Evolutionary conservation across 2,888 invertebrate genomes (phyloP), one percentile per base, ranked within the genome.

Genomic region (Gasteruption jaculator): DNA sequence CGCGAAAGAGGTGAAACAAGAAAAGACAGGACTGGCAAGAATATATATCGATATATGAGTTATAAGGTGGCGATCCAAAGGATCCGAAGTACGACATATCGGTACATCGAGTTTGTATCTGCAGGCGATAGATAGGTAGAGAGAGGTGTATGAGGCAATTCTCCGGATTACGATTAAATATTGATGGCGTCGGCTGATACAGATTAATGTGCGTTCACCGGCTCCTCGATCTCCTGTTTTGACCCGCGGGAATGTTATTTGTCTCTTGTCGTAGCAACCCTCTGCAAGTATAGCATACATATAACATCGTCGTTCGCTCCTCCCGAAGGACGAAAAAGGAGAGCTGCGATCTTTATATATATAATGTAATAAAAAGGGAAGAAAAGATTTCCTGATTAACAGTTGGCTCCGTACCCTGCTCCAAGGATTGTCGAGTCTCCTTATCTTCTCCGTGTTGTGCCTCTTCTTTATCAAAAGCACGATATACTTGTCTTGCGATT

Each of bases 121-220:
- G n/a, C n/a, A n/a, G n/a, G n/a, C n/a, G n/a, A n/a, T n/a, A n/a
- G n/a, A n/a, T n/a, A n/a, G n/a, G n/a, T n/a, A n/a, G n/a, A n/a
- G n/a, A n/a, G n/a, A 31, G 22, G 29, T 22, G 39, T 43, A 41
- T 46, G 43, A 40, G 49, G 62, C 63, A 62, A 67, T 65, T 60
- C 60, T 50, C 56, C 48, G 56, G 64, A 70, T 68, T 68, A 64
- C 61, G 63, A 66, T 70, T 69, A 69, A 70, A 69, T 63, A 70
- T 70, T 68, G 63, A 70, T 61, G 56, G 54, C 50, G 43, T 46
- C 45, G 56, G 52, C 54, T 67, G 69, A 68, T 69, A 67, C 63
- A 65, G 69, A 70, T 70, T 69, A 67, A 70, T 69, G 69, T 58
- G 53, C 54, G 49, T 52, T 43, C 48, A 36, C 49, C 32, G 43